Conservation (phyloP, 1,140 invertebrate species). For the Eumaeus atala region DNA sequence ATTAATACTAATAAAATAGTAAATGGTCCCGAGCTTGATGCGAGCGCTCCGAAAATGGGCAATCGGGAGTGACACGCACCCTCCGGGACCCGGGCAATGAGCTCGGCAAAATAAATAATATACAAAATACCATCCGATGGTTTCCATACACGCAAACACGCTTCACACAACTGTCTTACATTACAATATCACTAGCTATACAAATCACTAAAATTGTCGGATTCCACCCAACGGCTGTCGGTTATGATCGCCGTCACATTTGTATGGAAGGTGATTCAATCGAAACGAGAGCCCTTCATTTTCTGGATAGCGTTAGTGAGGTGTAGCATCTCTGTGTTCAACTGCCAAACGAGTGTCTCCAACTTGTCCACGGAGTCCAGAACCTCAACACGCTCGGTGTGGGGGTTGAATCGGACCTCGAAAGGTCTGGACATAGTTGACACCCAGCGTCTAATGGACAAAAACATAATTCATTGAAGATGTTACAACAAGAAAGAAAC, state of each 20-base stretch:
- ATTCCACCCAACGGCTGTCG: too few relatives aligned
- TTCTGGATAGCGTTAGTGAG: constrained; percentile 89
- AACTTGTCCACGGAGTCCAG: constrained; percentile 91
- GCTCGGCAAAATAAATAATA: constrained; percentile 71
- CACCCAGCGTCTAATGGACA: constrained; percentile 83
- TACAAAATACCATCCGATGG: constrained; percentile 69
- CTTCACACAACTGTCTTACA: constrained; percentile 62
- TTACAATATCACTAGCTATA: constrained; percentile 72
- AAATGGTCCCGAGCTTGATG: constrained; percentile 44
- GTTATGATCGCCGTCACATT: constrained; percentile 37
- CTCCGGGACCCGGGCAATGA: constrained; percentile 62
- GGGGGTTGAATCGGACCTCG: constrained; percentile 97
- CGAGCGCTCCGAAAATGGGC: constrained; percentile 59
- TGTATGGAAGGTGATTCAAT: constrained; percentile 45
- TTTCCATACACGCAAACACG: constrained; percentile 52
- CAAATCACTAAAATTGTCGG: constrained; percentile 53
- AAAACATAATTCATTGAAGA: too few relatives aligned
- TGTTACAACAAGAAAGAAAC: too few relatives aligned
- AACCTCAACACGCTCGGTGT: constrained; percentile 95
- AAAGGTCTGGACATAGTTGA: constrained; percentile 91
- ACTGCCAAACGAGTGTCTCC: constrained; percentile 84
- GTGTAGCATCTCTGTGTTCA: constrained; percentile 89
- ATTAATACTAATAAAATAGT: constrained; percentile 66
- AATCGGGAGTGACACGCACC: constrained; percentile 49
- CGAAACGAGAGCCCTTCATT: constrained; percentile 78